Evolutionary conservation across 2,888 invertebrate species (phyloP).

Genomic region (Amblyjoppa proteus): DNA sequence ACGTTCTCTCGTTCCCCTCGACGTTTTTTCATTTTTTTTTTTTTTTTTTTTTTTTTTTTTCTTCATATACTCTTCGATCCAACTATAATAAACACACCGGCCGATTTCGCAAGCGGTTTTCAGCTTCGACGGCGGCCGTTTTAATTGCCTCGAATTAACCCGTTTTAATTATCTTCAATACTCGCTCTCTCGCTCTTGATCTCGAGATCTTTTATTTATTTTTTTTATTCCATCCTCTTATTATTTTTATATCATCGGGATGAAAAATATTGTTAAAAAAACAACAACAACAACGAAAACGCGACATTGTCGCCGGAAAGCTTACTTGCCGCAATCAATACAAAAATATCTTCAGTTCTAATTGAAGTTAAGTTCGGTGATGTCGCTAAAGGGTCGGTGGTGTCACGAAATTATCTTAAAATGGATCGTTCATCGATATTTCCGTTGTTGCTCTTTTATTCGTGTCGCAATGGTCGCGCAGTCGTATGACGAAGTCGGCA

Average conservation of each 20-base stretch:
- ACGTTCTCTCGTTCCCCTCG: conserved; percentile 50
- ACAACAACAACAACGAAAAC: background rate
- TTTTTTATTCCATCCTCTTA: conserved; percentile 25
- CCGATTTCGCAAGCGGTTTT: conserved; percentile 68
- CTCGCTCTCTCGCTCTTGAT: conserved; percentile 48
- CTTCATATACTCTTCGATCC: conserved; percentile 48
- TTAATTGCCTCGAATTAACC: conserved; percentile 79
- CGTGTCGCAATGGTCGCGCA: no score
- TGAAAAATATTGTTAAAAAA: conserved; percentile 1
- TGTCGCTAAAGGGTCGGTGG: no score
- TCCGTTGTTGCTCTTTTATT: no score
- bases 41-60: background rate
- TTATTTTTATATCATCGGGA: background rate
- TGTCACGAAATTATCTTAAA: no score
- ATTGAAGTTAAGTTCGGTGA: no score
- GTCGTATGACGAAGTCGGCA: no score
- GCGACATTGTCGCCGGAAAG: background rate
- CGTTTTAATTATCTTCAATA: conserved; percentile 75
- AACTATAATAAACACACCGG: conserved; percentile 24
- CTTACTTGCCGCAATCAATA: background rate
- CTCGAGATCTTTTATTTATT: conserved; percentile 45
- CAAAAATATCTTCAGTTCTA: background rate
- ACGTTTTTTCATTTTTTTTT: conserved; percentile 3
- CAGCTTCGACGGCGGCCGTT: conserved; percentile 73
- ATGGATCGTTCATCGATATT: no score